phyloP scores from a whole-genome alignment of 2,797 vertebrate genomes.

The Peromyscus nudipes region DNA sequence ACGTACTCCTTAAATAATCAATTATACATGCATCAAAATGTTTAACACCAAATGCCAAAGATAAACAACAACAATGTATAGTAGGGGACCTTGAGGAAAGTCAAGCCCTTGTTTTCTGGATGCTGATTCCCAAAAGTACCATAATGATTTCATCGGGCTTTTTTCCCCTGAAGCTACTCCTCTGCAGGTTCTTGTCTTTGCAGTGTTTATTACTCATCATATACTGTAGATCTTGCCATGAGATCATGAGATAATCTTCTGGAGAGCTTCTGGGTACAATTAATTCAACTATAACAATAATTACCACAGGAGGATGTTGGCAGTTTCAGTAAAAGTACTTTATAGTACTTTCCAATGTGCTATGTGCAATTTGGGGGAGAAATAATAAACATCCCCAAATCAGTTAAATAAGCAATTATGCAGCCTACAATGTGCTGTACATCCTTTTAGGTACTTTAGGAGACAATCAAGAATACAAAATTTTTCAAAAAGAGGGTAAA shows the following conservation, averaged over 20 bases:
- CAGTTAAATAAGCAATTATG: slow-evolving; percentile 4
- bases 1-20: slow-evolving; percentile 10
- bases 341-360: not conserved
- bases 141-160: not conserved
- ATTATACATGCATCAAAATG: not conserved
- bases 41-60: not conserved
- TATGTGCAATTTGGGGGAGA: not conserved
- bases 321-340: not conserved
- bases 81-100: not conserved
- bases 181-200: not conserved
- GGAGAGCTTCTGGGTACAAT: not conserved
- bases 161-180: slow-evolving; percentile 37
- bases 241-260: slow-evolving; percentile 9
- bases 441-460: not conserved
- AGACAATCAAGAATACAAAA: not conserved
- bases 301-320: not conserved
- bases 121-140: not conserved
- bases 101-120: not conserved
- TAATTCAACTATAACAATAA: not conserved
- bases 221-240: not conserved
- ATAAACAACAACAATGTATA: not conserved
- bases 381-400: slow-evolving; percentile 46
- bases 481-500: slow-evolving; percentile 28
- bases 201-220: slow-evolving; percentile 6
- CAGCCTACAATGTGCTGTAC: not conserved